Evolutionary conservation across 2,888 invertebrate genomes (phyloP).

Genomic region (Pollenia labialis): DNA sequence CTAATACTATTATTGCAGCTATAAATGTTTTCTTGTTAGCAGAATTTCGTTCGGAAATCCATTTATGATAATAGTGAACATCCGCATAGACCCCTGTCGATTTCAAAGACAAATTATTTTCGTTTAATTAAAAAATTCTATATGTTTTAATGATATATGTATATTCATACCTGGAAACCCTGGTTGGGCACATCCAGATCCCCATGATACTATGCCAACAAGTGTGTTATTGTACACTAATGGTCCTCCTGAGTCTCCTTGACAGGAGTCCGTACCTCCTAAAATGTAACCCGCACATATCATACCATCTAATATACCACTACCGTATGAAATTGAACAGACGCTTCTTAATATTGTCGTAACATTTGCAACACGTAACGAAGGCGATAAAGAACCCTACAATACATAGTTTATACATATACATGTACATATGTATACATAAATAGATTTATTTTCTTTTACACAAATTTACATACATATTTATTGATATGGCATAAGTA

Average conservation of each 20-base stretch:
- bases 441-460: not conserved
- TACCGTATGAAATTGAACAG: slow-evolving; percentile 76
- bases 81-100: slow-evolving; percentile 80
- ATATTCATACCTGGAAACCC: slow-evolving; percentile 70
- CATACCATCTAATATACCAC: slow-evolving; percentile 78
- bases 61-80: slow-evolving; percentile 79
- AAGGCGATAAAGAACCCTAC: slow-evolving; percentile 76
- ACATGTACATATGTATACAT: too few relatives aligned
- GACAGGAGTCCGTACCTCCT: slow-evolving; percentile 81
- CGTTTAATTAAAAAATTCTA: not conserved
- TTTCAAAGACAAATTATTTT: not conserved
- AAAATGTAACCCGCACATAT: slow-evolving; percentile 80
- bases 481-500: too few relatives aligned
- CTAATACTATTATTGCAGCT: slow-evolving; percentile 1
- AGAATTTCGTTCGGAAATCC: slow-evolving; percentile 79
- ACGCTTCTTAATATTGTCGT: slow-evolving; percentile 76
- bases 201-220: slow-evolving; percentile 82
- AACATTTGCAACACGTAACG: slow-evolving; percentile 79
- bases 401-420: slow-evolving; percentile 49
- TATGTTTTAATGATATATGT: not conserved
- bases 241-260: slow-evolving; percentile 82
- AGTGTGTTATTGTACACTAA: slow-evolving; percentile 79
- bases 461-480: not conserved
- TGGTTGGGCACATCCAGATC: slow-evolving; percentile 79
- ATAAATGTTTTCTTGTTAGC: slow-evolving; percentile 27